Evolutionary conservation across 2,113 vertebrate species (phyloP).

Genomic region (Sinocyclocheilus rhinocerous): DNA sequence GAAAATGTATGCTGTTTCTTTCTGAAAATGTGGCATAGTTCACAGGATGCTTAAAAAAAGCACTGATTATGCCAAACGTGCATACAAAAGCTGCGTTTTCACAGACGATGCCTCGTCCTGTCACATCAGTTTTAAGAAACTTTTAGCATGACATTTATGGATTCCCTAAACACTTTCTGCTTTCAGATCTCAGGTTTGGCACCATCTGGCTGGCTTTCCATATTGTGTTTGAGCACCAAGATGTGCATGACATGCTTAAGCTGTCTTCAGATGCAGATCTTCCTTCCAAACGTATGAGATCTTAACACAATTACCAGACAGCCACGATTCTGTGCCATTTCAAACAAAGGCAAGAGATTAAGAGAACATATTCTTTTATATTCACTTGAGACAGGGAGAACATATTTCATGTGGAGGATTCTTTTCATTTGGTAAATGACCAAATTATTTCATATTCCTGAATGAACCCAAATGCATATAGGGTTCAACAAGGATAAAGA

Average conservation of each 20-base stretch:
- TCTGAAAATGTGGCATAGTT: not conserved
- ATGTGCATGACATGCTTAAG: not conserved
- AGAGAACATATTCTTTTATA: not conserved
- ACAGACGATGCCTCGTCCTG: not conserved
- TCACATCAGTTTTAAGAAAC: not conserved
- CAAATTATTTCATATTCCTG: not conserved
- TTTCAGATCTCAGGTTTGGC: not conserved
- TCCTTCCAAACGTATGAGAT: no score
- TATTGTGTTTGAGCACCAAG: constrained; percentile 2
- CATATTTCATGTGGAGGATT: not conserved
- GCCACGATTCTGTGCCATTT: not conserved
- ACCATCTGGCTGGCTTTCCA: not conserved
- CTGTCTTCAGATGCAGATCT: not conserved
- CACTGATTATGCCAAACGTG: not conserved
- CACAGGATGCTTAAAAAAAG: not conserved
- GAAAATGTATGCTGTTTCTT: not conserved
- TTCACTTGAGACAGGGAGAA: not conserved
- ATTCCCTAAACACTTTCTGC: not conserved
- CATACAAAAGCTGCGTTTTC: not conserved
- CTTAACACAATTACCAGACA: constrained; percentile 17
- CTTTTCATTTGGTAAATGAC: not conserved
- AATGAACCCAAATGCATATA: not conserved
- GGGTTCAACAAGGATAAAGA: not conserved
- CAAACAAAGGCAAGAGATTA: not conserved
- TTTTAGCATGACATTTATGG: not conserved